These are phyloP conservation scores for Aricia agestis DNA, from an alignment of 1,140 invertebrate genomes.

Conservation along the genomic window DNA sequence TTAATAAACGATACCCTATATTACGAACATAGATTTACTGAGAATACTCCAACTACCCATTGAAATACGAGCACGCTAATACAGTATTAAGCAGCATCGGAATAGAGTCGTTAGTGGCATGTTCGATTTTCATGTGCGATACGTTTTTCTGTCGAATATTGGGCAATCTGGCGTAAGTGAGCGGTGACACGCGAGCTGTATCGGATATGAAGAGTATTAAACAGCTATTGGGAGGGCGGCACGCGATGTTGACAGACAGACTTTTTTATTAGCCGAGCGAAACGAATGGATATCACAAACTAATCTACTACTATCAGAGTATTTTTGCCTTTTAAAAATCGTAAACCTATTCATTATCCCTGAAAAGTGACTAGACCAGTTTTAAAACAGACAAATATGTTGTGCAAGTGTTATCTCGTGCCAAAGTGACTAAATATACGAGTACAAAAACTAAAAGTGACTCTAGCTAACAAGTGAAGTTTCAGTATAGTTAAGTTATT, in stretches of 20 bases:
- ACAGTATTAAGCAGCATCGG: constrained; percentile 4
- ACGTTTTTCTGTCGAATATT: constrained; percentile 18
- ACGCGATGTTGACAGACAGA: constrained; percentile 21
- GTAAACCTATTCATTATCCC: no score
- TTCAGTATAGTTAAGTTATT: no score
- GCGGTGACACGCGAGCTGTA: constrained; percentile 32
- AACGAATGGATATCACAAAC: constrained; percentile 3
- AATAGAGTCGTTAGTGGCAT: constrained; percentile 14
- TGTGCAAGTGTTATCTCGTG: no score
- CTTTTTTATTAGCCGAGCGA: constrained; percentile 9
- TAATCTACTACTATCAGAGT: background rate
- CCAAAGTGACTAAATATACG: no score
- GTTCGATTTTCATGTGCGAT: constrained; percentile 19
- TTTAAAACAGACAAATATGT: no score
- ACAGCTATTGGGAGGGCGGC: constrained; percentile 17
- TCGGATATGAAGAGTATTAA: constrained; percentile 31
- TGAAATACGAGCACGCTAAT: constrained; percentile 16
- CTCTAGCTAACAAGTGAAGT: no score
- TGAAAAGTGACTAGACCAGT: no score
- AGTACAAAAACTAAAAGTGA: no score
- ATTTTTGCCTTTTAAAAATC: no score
- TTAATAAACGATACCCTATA: background rate
- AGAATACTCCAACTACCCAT: background rate
- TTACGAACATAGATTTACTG: constrained; percentile 1
- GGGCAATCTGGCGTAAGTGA: constrained; percentile 34